These are phyloP conservation scores for Phaethornis superciliosus DNA, from an alignment of 2,113 vertebrate genomes.

Conservation along the genomic window DNA sequence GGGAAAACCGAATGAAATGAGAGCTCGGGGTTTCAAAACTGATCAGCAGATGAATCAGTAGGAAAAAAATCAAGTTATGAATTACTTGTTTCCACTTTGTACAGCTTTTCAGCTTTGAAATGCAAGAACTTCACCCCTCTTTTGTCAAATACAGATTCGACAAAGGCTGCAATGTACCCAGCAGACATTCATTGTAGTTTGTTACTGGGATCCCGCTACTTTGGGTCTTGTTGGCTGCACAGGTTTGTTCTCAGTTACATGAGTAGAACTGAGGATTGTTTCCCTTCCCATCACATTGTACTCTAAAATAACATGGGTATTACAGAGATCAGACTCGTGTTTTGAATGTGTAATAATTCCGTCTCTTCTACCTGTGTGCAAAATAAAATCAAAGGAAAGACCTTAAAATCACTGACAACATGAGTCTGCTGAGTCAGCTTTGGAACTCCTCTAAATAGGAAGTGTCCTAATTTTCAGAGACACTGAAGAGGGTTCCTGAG, in stretches of 20 bases:
- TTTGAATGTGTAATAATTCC: background rate
- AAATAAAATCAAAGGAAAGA: background rate
- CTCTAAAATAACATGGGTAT: background rate
- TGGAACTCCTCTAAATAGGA: background rate
- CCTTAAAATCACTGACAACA: background rate
- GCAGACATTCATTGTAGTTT: background rate
- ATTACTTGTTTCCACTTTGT: background rate
- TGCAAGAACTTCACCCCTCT: background rate
- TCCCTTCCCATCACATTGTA: background rate
- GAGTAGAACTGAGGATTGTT: background rate
- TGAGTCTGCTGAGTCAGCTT: background rate
- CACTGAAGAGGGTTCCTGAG: background rate
- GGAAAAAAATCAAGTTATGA: background rate
- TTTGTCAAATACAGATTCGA: background rate
- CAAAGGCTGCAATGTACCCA: background rate
- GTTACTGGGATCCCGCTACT: background rate
- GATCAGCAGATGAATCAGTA: background rate
- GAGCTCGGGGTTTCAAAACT: constrained; percentile 3
- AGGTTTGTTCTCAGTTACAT: background rate
- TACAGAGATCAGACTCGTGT: background rate
- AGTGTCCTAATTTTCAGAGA: background rate
- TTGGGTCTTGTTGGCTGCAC: background rate
- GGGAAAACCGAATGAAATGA: background rate
- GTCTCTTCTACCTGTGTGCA: background rate
- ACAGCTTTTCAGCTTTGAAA: background rate